Conservation (phyloP, 1,140 invertebrate species). For the Pissodes strobi region DNA sequence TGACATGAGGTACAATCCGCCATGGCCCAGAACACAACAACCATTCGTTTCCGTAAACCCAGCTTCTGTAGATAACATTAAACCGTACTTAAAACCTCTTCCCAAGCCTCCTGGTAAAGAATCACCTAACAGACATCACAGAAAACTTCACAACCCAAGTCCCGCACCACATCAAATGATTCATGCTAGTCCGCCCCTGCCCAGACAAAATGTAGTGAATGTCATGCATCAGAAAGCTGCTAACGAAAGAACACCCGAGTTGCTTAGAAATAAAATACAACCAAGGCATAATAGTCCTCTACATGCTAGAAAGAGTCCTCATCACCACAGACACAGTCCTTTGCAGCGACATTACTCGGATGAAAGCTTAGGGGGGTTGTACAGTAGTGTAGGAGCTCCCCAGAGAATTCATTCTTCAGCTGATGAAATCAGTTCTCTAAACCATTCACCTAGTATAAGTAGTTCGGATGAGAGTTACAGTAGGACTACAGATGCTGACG, state of each 20-base stretch:
- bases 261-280: constrained; percentile 45
- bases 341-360: constrained; percentile 65
- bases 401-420: constrained; percentile 73
- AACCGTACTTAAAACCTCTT: constrained; percentile 64
- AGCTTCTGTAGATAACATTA: constrained; percentile 44
- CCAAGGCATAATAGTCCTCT: constrained; percentile 53
- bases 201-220: constrained; percentile 27
- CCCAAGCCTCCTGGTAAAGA: constrained; percentile 61
- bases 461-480: constrained; percentile 82
- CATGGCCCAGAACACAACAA: constrained; percentile 62
- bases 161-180: constrained; percentile 39
- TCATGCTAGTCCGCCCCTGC: constrained; percentile 23
- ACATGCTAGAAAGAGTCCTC: constrained; percentile 46
- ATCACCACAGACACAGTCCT: constrained; percentile 52
- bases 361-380: constrained; percentile 63
- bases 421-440: constrained; percentile 77
- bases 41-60: constrained; percentile 53
- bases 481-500: constrained; percentile 70
- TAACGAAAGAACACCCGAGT: constrained; percentile 43
- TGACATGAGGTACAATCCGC: constrained; percentile 57
- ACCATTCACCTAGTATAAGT: constrained; percentile 76
- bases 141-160: constrained; percentile 42
- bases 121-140: constrained; percentile 49
- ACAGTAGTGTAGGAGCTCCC: constrained; percentile 43
- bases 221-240: constrained; percentile 46